phyloP scores from a whole-genome alignment of 2,113 vertebrate species.

The Sander vitreus region DNA sequence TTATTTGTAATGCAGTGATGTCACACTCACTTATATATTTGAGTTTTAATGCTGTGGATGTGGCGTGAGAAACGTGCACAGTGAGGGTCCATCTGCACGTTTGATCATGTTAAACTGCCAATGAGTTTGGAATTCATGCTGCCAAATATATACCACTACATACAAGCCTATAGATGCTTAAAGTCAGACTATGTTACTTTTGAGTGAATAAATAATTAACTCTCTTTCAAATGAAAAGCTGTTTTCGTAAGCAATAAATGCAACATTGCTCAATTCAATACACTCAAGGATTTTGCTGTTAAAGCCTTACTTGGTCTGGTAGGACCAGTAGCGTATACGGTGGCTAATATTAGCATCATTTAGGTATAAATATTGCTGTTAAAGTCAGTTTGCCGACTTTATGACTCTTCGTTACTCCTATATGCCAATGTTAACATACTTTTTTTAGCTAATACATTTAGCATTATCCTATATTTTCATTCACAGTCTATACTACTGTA shows the following conservation, averaged over 20 bases:
- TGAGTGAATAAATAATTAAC: not conserved
- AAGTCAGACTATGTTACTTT: not conserved
- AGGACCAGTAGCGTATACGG: not conserved
- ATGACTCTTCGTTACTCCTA: not conserved
- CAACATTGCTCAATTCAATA: not conserved
- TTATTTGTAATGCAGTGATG: constrained; percentile 61
- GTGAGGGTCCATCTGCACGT: not conserved
- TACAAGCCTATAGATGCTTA: not conserved
- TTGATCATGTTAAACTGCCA: not conserved
- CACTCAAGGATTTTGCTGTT: not conserved
- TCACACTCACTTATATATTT: constrained; percentile 33
- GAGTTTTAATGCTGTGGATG: constrained; percentile 4
- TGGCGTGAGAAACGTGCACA: not conserved
- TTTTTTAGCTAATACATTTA: not conserved
- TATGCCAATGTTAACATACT: constrained; percentile 3
- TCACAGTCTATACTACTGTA: too few species aligned
- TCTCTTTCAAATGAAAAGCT: not conserved
- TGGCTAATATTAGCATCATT: not conserved
- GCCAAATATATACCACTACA: not conserved
- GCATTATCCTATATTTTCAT: not conserved
- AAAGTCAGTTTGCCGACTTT: not conserved
- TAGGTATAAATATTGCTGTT: not conserved
- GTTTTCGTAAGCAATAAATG: not conserved
- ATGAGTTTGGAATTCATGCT: constrained; percentile 1
- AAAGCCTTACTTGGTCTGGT: not conserved